A percentile compares a stretch with the other conserved stretches of the same genome.
Conservation (phyloP, 1,140 invertebrate genomes). For the Drosophila mayri region DNA sequence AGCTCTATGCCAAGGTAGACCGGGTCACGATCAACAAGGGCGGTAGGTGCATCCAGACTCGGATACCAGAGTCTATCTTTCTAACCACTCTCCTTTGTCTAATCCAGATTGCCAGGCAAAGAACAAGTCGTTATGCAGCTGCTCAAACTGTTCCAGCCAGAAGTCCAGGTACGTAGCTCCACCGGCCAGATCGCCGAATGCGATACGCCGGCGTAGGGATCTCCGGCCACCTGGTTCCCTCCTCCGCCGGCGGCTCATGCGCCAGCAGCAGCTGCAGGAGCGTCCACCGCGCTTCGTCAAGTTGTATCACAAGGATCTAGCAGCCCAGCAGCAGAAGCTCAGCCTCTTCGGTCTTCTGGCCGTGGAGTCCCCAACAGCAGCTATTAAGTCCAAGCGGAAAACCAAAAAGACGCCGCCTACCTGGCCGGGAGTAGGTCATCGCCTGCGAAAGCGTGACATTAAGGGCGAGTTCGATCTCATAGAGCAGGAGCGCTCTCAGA, state of each 20-base stretch:
- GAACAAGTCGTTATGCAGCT: slow-evolving; percentile 53
- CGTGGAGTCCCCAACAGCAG: neutral
- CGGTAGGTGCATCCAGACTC: slow-evolving; percentile 36
- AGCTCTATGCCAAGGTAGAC: slow-evolving; percentile 76
- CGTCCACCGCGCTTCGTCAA: slow-evolving; percentile 69
- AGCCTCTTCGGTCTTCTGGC: slow-evolving; percentile 43
- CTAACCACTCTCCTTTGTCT: neutral
- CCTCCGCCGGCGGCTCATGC: slow-evolving; percentile 60
- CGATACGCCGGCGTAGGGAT: slow-evolving; percentile 71
- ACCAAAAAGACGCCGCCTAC: slow-evolving; percentile 54
- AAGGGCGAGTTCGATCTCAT: slow-evolving; percentile 79
- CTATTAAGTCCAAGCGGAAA: slow-evolving; percentile 57
- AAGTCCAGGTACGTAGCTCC: slow-evolving; percentile 75
- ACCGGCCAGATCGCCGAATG: slow-evolving; percentile 42
- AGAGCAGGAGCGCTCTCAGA: slow-evolving; percentile 66
- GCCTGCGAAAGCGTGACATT: slow-evolving; percentile 71
- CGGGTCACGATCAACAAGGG: slow-evolving; percentile 64
- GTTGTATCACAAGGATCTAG: slow-evolving; percentile 71
- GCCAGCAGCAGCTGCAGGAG: slow-evolving; percentile 68
- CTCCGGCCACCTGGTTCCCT: slow-evolving; percentile 42
- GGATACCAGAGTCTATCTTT: no score
- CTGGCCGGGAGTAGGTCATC: slow-evolving; percentile 41
- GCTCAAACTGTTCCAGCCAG: slow-evolving; percentile 61
- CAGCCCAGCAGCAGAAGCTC: slow-evolving; percentile 42
- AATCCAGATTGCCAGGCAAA: slow-evolving; percentile 60